A percentile compares a stretch with the other conserved stretches of the same genome.
phyloP scores from a whole-genome alignment of 2,888 invertebrate species.

The Pterobdella sp. region DNA sequence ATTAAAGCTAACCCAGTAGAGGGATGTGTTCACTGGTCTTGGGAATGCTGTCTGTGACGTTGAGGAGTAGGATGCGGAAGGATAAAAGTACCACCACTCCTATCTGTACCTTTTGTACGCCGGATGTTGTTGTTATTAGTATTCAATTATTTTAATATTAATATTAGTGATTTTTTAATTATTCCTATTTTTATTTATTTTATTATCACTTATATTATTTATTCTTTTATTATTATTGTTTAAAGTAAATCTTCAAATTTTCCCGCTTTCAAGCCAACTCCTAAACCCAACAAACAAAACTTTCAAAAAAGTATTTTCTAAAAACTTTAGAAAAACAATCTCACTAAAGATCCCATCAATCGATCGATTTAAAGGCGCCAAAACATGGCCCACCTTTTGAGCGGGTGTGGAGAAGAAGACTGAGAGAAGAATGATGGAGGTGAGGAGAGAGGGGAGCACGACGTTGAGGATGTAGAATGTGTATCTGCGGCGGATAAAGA shows the following conservation, averaged over 20 bases:
- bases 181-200: no score
- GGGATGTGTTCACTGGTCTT: slow-evolving; percentile 41
- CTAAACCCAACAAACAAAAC: no score
- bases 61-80: slow-evolving; percentile 40
- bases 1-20: slow-evolving; percentile 38
- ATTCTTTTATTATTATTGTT: no score
- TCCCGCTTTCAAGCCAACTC: no score
- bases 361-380: no score
- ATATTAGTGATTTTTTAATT: no score
- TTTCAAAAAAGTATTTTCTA: no score
- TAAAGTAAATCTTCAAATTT: no score
- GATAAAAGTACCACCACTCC: slow-evolving; percentile 40
- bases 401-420: slow-evolving; percentile 41
- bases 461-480: slow-evolving; percentile 41
- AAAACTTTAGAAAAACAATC: no score
- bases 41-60: slow-evolving; percentile 40
- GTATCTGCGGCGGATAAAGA: slow-evolving; percentile 37
- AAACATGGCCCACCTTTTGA: no score
- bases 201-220: no score
- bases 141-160: background rate
- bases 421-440: slow-evolving; percentile 39
- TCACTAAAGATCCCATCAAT: no score
- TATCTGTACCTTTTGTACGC: slow-evolving; percentile 38
- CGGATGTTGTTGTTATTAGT: background rate
- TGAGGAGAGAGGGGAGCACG: slow-evolving; percentile 40